phyloP scores from a whole-genome alignment of 2,888 invertebrate species.

The Nephrocerus scutellatus region DNA sequence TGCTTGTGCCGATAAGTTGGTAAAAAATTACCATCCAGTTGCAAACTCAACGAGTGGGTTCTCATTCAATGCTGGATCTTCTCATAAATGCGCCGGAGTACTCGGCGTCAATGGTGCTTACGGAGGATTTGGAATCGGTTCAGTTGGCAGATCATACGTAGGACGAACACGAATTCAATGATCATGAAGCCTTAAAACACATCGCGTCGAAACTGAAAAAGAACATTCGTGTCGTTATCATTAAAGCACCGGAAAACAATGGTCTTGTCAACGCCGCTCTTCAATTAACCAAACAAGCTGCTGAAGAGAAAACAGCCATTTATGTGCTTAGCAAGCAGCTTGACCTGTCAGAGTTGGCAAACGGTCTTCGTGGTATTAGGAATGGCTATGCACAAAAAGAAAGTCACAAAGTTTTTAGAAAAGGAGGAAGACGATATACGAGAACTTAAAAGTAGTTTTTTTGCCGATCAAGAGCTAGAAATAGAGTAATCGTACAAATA shows the following conservation, averaged over 20 bases:
- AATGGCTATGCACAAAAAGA: too few species aligned
- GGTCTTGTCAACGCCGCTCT: conserved; percentile 34
- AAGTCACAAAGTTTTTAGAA: too few species aligned
- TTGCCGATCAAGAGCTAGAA: too few species aligned
- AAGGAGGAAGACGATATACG: too few species aligned
- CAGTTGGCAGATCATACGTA: too few species aligned
- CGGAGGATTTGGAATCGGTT: too few species aligned
- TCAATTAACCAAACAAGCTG: conserved; percentile 35
- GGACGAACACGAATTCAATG: conserved; percentile 33
- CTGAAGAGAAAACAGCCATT: conserved; percentile 35
- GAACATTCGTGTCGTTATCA: conserved; percentile 34
- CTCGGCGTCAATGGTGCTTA: too few species aligned
- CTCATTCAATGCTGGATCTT: conserved; percentile 27
- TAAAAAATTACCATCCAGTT: conserved; percentile 30
- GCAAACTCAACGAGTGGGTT: conserved; percentile 25
- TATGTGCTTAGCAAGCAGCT: conserved; percentile 36
- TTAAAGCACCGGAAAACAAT: conserved; percentile 36
- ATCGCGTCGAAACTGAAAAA: conserved; percentile 30
- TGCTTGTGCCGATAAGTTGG: conserved; percentile 26
- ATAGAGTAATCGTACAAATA: too few species aligned
- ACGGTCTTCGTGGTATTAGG: too few species aligned
- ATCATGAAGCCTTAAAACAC: conserved; percentile 24
- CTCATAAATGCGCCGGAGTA: too few species aligned
- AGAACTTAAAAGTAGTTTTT: too few species aligned
- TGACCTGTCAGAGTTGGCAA: conserved; percentile 31